A percentile compares a stretch with the other conserved stretches of the same genome.
Conservation (phyloP, 2,888 invertebrate genomes). For the Zelleria hepariella region DNA sequence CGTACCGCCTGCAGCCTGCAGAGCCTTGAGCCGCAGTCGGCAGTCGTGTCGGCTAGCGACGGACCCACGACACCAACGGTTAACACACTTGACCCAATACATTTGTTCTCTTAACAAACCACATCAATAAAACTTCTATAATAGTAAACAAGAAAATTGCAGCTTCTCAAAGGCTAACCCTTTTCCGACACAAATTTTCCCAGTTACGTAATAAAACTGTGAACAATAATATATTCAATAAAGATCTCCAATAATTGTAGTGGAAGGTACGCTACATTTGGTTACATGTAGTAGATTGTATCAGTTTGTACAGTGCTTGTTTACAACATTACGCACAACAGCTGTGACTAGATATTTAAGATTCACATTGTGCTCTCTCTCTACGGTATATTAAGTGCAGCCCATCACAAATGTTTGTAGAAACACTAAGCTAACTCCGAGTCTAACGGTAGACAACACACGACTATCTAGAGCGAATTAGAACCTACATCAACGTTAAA, state of each 20-base stretch:
- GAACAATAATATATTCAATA: constrained; percentile 24
- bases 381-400: constrained; percentile 6
- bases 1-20: not conserved
- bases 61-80: constrained; percentile 14
- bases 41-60: too few relatives aligned
- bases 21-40: too few relatives aligned
- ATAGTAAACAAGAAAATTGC: not conserved
- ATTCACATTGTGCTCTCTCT: constrained; percentile 35
- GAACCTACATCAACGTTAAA: constrained; percentile 11
- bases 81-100: not conserved
- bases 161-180: not conserved
- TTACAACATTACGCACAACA: constrained; percentile 40
- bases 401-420: not conserved
- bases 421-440: not conserved
- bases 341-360: constrained; percentile 54
- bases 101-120: not conserved
- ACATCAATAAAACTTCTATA: not conserved
- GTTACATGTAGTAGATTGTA: constrained; percentile 10
- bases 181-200: not conserved
- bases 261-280: constrained; percentile 1
- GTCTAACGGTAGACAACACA: constrained; percentile 1
- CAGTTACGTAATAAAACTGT: constrained; percentile 23
- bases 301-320: constrained; percentile 9
- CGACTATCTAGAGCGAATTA: not conserved
- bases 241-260: constrained; percentile 10